phyloP scores from a whole-genome alignment of 2,888 invertebrate genomes.

The Lycia hirtaria region DNA sequence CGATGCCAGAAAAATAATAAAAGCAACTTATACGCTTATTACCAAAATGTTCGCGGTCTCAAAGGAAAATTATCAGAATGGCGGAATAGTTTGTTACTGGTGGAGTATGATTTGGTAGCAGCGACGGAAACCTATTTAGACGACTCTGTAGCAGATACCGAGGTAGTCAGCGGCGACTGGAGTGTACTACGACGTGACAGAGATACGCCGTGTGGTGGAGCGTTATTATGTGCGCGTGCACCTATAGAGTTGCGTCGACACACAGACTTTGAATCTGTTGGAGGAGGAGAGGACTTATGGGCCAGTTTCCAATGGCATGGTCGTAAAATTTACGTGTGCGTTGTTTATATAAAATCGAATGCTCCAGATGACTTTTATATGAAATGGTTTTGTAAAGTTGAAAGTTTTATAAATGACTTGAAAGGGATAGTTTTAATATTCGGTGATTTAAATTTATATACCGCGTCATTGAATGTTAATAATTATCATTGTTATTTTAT shows the following conservation, averaged over 20 bases:
- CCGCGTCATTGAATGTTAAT: too few species aligned
- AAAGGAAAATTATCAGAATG: too few species aligned
- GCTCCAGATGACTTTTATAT: too few species aligned
- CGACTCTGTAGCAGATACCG: background rate
- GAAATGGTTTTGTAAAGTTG: too few species aligned
- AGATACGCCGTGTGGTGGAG: background rate
- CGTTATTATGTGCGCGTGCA: background rate
- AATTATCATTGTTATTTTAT: too few species aligned
- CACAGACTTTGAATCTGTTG: background rate
- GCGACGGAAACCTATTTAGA: background rate
- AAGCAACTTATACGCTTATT: too few species aligned
- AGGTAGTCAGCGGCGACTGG: background rate
- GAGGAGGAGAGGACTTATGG: constrained; percentile 8
- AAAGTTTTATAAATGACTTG: too few species aligned
- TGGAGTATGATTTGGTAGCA: background rate
- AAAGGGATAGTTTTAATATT: too few species aligned
- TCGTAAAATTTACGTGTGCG: background rate
- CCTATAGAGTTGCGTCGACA: background rate
- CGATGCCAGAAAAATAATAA: too few species aligned
- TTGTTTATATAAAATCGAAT: background rate
- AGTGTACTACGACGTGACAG: background rate
- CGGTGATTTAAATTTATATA: too few species aligned
- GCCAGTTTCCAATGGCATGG: background rate
- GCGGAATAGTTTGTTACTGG: too few species aligned
- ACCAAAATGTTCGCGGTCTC: too few species aligned